Evolutionary conservation across 2,888 invertebrate genomes (phyloP).

Genomic region (Hirtodrosophila duncani): DNA sequence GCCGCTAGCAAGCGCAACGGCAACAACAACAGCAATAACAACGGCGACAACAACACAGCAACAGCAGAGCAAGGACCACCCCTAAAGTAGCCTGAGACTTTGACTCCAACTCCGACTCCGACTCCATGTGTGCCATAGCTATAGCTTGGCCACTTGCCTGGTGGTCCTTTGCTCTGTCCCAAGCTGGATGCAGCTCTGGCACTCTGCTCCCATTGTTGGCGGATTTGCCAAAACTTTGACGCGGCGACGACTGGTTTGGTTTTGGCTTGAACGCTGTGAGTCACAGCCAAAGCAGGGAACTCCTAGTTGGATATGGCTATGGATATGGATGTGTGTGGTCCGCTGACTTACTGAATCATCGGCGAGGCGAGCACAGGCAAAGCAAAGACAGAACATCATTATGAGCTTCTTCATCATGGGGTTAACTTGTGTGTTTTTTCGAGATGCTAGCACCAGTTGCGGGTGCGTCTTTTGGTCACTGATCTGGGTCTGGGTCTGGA

Average conservation of each 20-base stretch:
- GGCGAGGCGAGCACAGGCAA: conserved; percentile 5
- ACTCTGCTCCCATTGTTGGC: conserved; percentile 41
- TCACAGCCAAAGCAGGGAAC: conserved; percentile 56
- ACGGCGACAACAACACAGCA: conserved; percentile 12
- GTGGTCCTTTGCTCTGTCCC: conserved; percentile 41
- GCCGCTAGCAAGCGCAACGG: conserved; percentile 37
- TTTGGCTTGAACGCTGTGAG: conserved; percentile 34
- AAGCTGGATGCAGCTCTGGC: conserved; percentile 19
- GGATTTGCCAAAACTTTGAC: conserved; percentile 63
- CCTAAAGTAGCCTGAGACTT: conserved; percentile 51
- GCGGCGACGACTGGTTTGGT: conserved; percentile 26
- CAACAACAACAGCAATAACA: neutral
- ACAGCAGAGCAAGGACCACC: conserved; percentile 55
- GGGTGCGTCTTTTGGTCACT: conserved; percentile 67
- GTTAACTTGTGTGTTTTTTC: too few species aligned
- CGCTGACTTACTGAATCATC: conserved; percentile 69
- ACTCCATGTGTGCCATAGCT: neutral
- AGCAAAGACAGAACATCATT: conserved; percentile 29
- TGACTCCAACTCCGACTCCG: too few species aligned
- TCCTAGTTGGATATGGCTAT: conserved; percentile 46
- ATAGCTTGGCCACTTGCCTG: conserved; percentile 34
- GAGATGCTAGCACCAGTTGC: conserved; percentile 38
- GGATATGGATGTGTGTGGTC: conserved; percentile 50
- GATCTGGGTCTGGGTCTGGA: conserved; percentile 33
- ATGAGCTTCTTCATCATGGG: conserved; percentile 45